phyloP scores from a whole-genome alignment of 2,797 vertebrate genomes.

The Salarias fasciatus region DNA sequence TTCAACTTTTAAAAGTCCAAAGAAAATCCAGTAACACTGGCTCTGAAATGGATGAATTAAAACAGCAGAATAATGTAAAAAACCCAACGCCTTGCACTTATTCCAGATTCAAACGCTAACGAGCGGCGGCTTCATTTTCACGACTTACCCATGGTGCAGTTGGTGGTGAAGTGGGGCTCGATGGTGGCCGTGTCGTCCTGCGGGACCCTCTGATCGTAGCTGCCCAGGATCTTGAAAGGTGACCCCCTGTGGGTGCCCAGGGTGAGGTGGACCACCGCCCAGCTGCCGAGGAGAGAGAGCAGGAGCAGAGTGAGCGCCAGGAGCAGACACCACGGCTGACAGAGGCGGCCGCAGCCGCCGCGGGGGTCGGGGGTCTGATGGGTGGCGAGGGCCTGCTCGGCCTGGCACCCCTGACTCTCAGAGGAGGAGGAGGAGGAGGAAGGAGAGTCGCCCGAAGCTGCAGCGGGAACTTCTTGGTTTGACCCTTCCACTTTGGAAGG shows the following conservation, averaged over 20 bases:
- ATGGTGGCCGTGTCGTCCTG: conserved; percentile 76
- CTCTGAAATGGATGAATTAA: no score
- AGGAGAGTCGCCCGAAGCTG: conserved; percentile 6
- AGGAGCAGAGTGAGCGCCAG: conserved; percentile 80
- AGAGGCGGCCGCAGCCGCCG: conserved; percentile 44
- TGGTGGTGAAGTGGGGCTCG: conserved; percentile 82
- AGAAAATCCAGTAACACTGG: no score
- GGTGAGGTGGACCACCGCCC: conserved; percentile 84
- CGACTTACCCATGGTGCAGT: conserved; percentile 85
- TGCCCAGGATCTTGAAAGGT: conserved; percentile 79
- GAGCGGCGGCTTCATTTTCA: background rate
- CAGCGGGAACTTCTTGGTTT: conserved; percentile 37
- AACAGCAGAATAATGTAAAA: no score
- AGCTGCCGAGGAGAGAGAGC: conserved; percentile 87
- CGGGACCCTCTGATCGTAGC: conserved; percentile 73
- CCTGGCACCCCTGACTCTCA: conserved; percentile 46
- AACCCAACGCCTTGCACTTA: no score
- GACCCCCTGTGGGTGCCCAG: conserved; percentile 68
- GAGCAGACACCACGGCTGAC: conserved; percentile 72
- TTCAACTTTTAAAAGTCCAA: no score
- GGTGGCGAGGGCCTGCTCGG: conserved; percentile 54
- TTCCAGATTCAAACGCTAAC: background rate
- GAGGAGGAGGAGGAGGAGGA: conserved; percentile 32
- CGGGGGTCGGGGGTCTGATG: conserved; percentile 58
- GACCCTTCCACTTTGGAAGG: conserved; percentile 52